Evolutionary conservation across 2,888 invertebrate genomes (phyloP), one percentile per base, ranked within the genome.

Genomic region (Agrotis ipsilon): DNA sequence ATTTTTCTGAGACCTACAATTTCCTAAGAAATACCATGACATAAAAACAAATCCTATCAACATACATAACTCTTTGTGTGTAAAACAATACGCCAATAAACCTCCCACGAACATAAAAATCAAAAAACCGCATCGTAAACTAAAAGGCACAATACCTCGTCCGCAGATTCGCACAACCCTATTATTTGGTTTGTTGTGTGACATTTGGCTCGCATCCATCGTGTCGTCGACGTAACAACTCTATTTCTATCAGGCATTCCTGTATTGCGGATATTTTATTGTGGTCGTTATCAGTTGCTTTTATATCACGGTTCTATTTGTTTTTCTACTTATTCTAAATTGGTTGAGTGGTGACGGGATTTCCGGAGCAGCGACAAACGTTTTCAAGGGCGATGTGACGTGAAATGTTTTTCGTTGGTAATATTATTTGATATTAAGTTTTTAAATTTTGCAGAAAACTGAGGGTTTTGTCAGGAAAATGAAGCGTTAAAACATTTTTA

Each of bases 141-240:
- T 9, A 32, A 24, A 51, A n/a, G 4, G 13, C 11, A 21, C 43
- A 16, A 19, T 19, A 13, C 9, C 39, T 11, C 39, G 39, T 39
- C 11, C 39, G 39, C 39, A 39, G 11, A 11, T 5, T 2, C 3
- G 32, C 27, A 21, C 85, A 83, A 18, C 85, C 85, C 85, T 83
- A 76, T 24, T 27, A 27, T 49, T 59, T 61, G 27, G 46, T 59
- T 51, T 68, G 52, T 68, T 60, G 60, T 71, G 79, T 87, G 86
- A 87, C 85, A 86, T 80, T 85, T 87, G 86, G 86, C 86, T 60
- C 49, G 21, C 39, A 45, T 78, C 85, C 87, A 87, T 78, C 75
- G 59, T 49, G 60, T 51, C 63, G 60, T 14, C 75, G 72, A 72
- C 77, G 84, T 71, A 69, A 73, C 79, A 11, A 61, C 66, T 86